Percentiles rank a stretch among this genome's conserved stretches.
These are phyloP conservation scores for Gavia stellata DNA, from an alignment of 2,113 vertebrate species.

Conservation along the genomic window DNA sequence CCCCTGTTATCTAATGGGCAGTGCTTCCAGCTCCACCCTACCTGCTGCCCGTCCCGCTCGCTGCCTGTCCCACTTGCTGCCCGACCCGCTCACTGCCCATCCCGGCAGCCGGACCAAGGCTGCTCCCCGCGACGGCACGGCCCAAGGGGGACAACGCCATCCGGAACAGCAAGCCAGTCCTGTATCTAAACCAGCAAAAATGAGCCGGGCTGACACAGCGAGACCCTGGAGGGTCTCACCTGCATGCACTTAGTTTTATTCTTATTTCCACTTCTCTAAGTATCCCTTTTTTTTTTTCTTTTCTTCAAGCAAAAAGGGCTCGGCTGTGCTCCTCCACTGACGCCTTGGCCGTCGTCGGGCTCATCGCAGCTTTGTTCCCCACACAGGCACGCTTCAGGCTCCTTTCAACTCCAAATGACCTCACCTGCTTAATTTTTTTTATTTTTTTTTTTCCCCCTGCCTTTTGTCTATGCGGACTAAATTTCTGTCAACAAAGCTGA, in stretches of 20 bases:
- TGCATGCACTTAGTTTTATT: accelerated
- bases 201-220: accelerated
- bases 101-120: background rate
- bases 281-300: background rate
- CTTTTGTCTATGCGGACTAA: constrained; percentile 31
- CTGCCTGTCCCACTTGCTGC: background rate
- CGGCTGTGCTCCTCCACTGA: accelerated
- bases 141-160: background rate
- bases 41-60: background rate
- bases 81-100: background rate
- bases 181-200: accelerated
- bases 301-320: background rate
- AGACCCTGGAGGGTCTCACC: background rate
- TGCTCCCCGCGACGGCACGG: background rate
- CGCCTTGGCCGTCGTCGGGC: background rate
- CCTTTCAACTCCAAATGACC: constrained; percentile 74
- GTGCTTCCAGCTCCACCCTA: constrained; percentile 26
- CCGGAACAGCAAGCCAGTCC: accelerated
- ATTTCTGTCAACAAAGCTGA: constrained; percentile 67
- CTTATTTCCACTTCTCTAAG: background rate
- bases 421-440: constrained; percentile 57
- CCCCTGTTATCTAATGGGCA: background rate
- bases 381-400: background rate
- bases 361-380: constrained; percentile 54
- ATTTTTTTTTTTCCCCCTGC: too few relatives aligned